Base-by-base conservation (phyloP, 2,888 invertebrate genomes). In the Euplexia lucipara region DNA sequence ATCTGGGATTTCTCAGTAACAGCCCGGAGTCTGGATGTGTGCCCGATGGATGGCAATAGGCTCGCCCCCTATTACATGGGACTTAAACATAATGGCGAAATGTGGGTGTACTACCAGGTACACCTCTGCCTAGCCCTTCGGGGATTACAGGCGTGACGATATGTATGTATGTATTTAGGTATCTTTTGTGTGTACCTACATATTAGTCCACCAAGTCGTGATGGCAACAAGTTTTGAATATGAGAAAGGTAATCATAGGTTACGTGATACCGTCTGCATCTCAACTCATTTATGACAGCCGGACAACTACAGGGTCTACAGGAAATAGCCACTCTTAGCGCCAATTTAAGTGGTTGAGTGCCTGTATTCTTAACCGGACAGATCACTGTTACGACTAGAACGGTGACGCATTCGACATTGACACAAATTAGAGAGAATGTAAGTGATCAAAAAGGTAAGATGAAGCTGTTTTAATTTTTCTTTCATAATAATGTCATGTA, bases 341-440 rank as follows among this genome's bases (percentile, higher is more conserved):
- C 42, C 75, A 63, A 73, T 42, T 60, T 68, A 60, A 45, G 49
- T 52, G 54, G 62, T 47, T 58, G 35, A 62, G 61, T 56, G 39
- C 56, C 41, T 44, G 26, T 49, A 45, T 49, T 59, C 59, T 20
- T 74, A 56, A 69, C 42, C 41, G 9, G 47, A 44, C 63, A 73
- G 63, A 69, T 69, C 57, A 60, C 52, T 26, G 34, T 32, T 62
- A 63, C 56, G 66, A 56, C 62, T 62, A 42, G 39, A n/a, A 16
- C n/a, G 32, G 9, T 75, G 60, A 59, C 63, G 32, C 69, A 48
- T 26, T 69, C n/a, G 48, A 32, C 56, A 69, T 59, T 74, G 73
- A 74, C 56, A 63, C 52, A 59, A 60, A 42, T 68, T 51, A 59
- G 44, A 37, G 26, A n/a, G 41, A n/a, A 26, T 14, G n/a, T 34